phyloP scores from a whole-genome alignment of 2,113 vertebrate species.

The Chaetops frenatus region DNA sequence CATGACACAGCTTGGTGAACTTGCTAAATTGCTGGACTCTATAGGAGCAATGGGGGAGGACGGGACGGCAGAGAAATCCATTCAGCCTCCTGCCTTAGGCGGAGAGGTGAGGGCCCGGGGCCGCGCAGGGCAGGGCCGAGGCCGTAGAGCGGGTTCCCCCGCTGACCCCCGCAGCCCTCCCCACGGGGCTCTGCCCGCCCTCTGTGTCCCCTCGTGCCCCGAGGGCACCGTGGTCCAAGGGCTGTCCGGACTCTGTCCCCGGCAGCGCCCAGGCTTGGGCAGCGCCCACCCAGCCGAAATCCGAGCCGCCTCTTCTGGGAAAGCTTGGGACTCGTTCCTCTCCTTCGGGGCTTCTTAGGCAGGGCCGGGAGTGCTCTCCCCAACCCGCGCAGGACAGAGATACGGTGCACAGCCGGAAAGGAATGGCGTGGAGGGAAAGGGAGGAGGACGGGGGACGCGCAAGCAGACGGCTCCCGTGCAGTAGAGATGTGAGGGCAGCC shows the following conservation, averaged over 20 bases:
- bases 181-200: background rate
- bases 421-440: too few species aligned
- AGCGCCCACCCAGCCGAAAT: background rate
- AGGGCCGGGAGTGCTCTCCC: background rate
- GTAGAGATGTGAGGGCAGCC: background rate
- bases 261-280: background rate
- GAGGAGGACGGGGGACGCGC: rapidly evolving
- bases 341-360: background rate
- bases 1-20: constrained; percentile 83
- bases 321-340: background rate
- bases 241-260: too few species aligned
- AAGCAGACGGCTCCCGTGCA: background rate
- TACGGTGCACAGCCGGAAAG: background rate
- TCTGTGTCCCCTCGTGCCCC: background rate
- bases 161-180: background rate
- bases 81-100: constrained; percentile 66
- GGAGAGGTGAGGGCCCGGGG: constrained; percentile 63
- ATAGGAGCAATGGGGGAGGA: constrained; percentile 57
- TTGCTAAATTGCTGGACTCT: constrained; percentile 79
- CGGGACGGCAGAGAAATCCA: constrained; percentile 48
- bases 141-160: background rate
- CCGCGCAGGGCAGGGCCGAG: background rate
- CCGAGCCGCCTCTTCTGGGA: background rate
- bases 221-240: background rate
- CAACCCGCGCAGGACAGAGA: background rate